These are phyloP conservation scores for Spilogale gracilis DNA, from an alignment of 2,113 vertebrate species.

Conservation along the genomic window DNA sequence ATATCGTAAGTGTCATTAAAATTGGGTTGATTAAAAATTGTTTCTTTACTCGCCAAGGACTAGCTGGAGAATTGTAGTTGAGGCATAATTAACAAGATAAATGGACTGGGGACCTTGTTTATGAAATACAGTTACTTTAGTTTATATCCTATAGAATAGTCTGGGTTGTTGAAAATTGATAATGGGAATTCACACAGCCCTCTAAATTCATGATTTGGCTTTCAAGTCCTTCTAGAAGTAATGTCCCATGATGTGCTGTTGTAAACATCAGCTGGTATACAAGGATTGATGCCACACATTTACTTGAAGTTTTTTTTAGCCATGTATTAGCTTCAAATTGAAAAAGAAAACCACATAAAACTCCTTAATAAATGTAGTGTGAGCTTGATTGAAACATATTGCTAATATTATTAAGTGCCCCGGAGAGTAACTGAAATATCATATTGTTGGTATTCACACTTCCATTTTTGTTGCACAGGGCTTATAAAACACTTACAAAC, in stretches of 20 bases:
- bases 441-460: slow-evolving; percentile 28
- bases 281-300: slow-evolving; percentile 39
- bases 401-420: slow-evolving; percentile 73
- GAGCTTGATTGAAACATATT: slow-evolving; percentile 78
- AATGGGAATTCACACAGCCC: not conserved
- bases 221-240: slow-evolving; percentile 61
- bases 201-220: slow-evolving; percentile 52
- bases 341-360: slow-evolving; percentile 81
- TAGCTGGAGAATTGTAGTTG: not conserved
- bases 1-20: not conserved
- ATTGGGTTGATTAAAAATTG: not conserved
- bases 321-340: slow-evolving; percentile 55
- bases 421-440: slow-evolving; percentile 79
- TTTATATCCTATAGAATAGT: slow-evolving; percentile 16
- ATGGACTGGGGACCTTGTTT: not conserved
- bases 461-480: slow-evolving; percentile 67
- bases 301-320: slow-evolving; percentile 58
- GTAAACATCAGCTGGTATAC: slow-evolving; percentile 24
- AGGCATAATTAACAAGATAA: not conserved
- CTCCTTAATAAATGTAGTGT: slow-evolving; percentile 73
- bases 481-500: slow-evolving; percentile 81
- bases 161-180: not conserved
- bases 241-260: not conserved
- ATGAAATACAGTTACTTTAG: not conserved
- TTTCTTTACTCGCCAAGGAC: not conserved